Base-by-base conservation (phyloP, 2,888 invertebrate genomes). In the Epinotia bilunana region DNA sequence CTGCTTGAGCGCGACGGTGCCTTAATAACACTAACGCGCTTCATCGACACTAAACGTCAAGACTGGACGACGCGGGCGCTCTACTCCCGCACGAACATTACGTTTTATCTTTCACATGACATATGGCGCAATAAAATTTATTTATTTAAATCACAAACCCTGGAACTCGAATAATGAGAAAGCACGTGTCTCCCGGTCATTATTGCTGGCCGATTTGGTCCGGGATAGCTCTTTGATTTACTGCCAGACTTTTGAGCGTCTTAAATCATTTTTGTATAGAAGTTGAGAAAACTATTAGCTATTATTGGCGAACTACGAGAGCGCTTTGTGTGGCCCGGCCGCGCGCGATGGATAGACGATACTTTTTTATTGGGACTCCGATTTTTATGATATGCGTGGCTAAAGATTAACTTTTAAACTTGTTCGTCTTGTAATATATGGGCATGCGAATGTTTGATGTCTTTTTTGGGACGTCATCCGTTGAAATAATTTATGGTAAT, bases 251-350 rank as follows among this genome's bases (percentile, higher is more conserved):
- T 92, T 92, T 89, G 91, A 92, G 87, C 86, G 86, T 85, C 89
- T 86, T 93, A 93, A 93, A 93, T 94, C 93, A 93, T 89, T 83
- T 90, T 87, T 91, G 88, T 92, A 92, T 91, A 86, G 89, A 91
- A 91, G 87, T 92, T 89, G 89, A 91, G 91, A 93, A 90, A 93
- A 94, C 92, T 93, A 94, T 93, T 93, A 92, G 90, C 90, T 92
- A 91, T 92, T 92, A 92, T 90, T 90, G 88, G 90, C 88, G 86
- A 90, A 88, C 88, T 91, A 89, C 88, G 88, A 87, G 80, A 78
- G 80, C 83, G 86, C 81, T 88, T 91, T 91, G 89, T 92, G 88
- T 82, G 88, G 84, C 81, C 84, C 82, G 81, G 78, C 79, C 82
- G 79, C 74, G 82, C 78, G 58, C 78, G 80, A 82, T 81, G 81